Evolutionary conservation across 2,113 vertebrate species (phyloP).

Genomic region (Eulemur macaco): DNA sequence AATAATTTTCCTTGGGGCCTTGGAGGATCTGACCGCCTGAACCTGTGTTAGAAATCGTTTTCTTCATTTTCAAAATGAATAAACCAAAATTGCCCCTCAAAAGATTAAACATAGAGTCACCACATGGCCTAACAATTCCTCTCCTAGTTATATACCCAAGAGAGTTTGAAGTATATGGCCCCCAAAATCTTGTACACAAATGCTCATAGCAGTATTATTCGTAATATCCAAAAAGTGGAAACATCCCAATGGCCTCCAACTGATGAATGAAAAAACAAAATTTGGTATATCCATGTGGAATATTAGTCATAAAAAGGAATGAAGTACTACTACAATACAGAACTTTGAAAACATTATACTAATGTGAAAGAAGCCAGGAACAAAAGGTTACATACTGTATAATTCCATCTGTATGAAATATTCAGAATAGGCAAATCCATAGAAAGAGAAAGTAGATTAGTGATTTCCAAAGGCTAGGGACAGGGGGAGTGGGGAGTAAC

Average conservation of each 20-base stretch:
- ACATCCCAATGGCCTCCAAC: not conserved
- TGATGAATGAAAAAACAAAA: not conserved
- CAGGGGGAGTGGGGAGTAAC: not conserved
- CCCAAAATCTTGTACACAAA: not conserved
- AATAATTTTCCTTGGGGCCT: not conserved
- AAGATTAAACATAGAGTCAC: not conserved
- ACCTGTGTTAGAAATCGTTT: not conserved
- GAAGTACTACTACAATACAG: not conserved
- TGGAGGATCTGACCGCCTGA: not conserved
- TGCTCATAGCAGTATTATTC: not conserved
- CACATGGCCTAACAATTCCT: not conserved
- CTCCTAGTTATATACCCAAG: not conserved
- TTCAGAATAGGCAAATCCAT: not conserved
- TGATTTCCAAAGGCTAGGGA: not conserved
- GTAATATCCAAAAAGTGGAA: not conserved
- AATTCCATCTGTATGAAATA: not conserved
- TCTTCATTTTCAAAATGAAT: slow-evolving; percentile 20
- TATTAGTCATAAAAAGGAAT: not conserved
- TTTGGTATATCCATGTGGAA: not conserved
- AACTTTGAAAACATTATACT: not conserved
- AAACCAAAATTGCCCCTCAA: not conserved
- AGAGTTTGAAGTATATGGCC: not conserved
- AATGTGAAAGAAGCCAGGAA: not conserved
- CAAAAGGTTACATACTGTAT: not conserved
- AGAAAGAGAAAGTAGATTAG: not conserved